Conservation (phyloP, 1,140 invertebrate species). For the Radopholus similis region DNA sequence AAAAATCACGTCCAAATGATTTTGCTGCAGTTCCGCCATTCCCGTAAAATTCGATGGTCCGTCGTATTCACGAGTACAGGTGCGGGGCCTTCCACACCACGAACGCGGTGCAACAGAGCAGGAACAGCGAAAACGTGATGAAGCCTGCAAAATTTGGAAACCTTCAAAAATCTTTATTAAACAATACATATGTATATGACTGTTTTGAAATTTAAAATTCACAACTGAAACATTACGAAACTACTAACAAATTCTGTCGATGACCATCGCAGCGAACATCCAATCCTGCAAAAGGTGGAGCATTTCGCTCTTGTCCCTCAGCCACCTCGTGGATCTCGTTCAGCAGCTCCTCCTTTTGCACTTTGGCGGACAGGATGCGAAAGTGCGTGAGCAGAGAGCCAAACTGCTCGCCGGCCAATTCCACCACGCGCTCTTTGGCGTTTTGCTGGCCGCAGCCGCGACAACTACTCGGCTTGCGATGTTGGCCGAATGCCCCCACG, state of each 20-base stretch:
- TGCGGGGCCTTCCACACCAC: constrained; percentile 92
- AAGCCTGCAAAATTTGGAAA: constrained; percentile 90
- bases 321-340: constrained; percentile 54
- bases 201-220: no score
- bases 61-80: constrained; percentile 81
- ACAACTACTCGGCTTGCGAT: no score
- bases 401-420: constrained; percentile 66
- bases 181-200: not conserved
- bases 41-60: no score
- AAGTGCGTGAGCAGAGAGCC: constrained; percentile 90
- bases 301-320: no score
- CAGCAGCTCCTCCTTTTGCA: constrained; percentile 61
- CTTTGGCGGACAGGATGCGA: constrained; percentile 73
- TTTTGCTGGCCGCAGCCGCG: not conserved
- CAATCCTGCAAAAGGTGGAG: no score
- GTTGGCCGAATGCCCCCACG: no score
- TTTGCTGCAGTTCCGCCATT: no score
- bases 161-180: constrained; percentile 29
- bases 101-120: constrained; percentile 90
- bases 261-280: constrained; percentile 99
- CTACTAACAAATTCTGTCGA: constrained; percentile 61
- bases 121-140: constrained; percentile 96
- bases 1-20: no score
- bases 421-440: constrained; percentile 2
- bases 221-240: not conserved